phyloP scores from a whole-genome alignment of 2,797 vertebrate genomes.

The Saguinus oedipus region DNA sequence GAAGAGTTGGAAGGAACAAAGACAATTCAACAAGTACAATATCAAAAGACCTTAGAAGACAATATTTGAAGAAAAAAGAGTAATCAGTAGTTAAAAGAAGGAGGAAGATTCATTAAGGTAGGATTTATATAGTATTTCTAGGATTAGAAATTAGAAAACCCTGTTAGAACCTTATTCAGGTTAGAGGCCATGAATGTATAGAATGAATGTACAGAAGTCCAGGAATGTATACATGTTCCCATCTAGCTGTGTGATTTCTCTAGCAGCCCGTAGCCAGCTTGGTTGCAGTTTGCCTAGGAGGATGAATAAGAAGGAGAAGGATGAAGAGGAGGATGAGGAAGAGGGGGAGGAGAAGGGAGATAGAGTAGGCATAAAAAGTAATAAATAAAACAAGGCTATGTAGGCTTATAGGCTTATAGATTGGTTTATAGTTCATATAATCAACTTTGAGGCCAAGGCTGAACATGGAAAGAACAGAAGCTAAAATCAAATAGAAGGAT shows the following conservation, averaged over 20 bases:
- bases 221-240: neutral
- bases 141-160: neutral
- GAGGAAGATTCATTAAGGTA: neutral
- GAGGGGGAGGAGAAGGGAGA: neutral
- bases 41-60: neutral
- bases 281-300: neutral
- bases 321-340: neutral
- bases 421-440: neutral
- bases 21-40: neutral
- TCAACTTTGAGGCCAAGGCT: neutral
- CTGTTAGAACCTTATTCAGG: neutral
- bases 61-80: neutral
- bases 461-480: neutral
- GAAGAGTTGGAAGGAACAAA: neutral
- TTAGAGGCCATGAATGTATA: neutral
- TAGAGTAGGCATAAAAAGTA: neutral
- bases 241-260: neutral
- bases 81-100: neutral
- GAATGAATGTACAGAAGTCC: neutral
- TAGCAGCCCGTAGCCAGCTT: neutral
- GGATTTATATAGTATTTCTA: neutral
- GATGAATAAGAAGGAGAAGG: neutral
- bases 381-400: neutral
- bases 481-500: neutral
- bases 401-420: neutral